Percentiles rank a stretch among this genome's conserved stretches.
These are phyloP conservation scores for Trissolcus brochymenae DNA, from an alignment of 2,888 invertebrate species.

Conservation along the genomic window DNA sequence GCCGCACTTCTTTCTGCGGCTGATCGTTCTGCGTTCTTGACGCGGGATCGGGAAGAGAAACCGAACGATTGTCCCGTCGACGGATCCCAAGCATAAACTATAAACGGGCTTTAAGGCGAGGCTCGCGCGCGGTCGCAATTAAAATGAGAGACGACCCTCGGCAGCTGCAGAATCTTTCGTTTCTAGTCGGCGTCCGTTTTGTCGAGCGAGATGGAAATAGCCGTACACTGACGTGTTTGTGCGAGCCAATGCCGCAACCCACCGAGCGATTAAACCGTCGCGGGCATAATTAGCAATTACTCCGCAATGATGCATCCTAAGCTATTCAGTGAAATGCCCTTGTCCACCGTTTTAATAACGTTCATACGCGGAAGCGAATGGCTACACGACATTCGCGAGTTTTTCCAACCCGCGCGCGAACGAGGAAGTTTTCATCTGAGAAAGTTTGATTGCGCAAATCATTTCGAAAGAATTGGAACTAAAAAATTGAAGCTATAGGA, in stretches of 20 bases:
- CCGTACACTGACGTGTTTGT: slow-evolving; percentile 33
- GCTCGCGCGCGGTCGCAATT: slow-evolving; percentile 57
- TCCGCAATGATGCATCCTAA: slow-evolving; percentile 43
- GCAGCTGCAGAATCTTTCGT: slow-evolving; percentile 59
- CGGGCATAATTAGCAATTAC: slow-evolving; percentile 55
- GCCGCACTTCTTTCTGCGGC: slow-evolving; percentile 47
- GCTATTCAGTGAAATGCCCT: slow-evolving; percentile 44
- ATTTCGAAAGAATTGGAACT: slow-evolving; percentile 3
- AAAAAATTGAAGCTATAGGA: slow-evolving; percentile 7
- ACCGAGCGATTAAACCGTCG: slow-evolving; percentile 34
- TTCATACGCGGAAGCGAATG: slow-evolving; percentile 49
- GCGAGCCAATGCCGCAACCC: slow-evolving; percentile 6
- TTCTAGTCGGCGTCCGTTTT: slow-evolving; percentile 43
- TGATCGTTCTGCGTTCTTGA: slow-evolving; percentile 51
- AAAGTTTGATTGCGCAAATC: slow-evolving; percentile 30
- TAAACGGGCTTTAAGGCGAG: slow-evolving; percentile 57
- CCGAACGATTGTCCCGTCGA: slow-evolving; percentile 47
- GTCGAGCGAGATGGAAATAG: slow-evolving; percentile 54
- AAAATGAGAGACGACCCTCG: slow-evolving; percentile 58
- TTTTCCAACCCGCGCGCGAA: slow-evolving; percentile 22
- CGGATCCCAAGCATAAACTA: slow-evolving; percentile 50
- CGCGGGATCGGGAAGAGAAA: slow-evolving; percentile 43
- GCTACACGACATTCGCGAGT: slow-evolving; percentile 28
- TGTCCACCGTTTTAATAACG: slow-evolving; percentile 47
- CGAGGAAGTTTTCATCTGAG: slow-evolving; percentile 30